Base-by-base conservation (phyloP, 92 coral and sea anemone species). In the Porites cylindrica region DNA sequence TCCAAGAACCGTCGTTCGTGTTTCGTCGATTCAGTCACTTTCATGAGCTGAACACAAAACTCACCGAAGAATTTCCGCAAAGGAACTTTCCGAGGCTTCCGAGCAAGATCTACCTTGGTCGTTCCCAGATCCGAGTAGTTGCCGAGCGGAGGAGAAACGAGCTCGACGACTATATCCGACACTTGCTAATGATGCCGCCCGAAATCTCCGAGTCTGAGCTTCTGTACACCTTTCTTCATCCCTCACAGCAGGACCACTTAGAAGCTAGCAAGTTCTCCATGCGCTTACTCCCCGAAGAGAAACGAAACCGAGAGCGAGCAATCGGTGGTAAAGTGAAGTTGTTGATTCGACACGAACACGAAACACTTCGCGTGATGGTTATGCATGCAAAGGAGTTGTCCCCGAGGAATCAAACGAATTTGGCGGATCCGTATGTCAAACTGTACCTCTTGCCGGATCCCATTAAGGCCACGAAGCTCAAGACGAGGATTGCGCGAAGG, bases 121-220 rank as follows among this genome's bases (percentile, higher is more conserved):
- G 99, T 23, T 97, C 99, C 43, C 99, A 97, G 87, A 97, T 97
- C 84, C 97, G 98, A 26, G 92, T 92, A 64, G 99, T 97, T 51
- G 99, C 99, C n/a, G 99, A 97, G 80, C 92, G 94, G 68, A 91
- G 99, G 17, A 96, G 99, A 52, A 90, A 91, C 53, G 99, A 97
- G 68, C 92, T 97, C 8, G 99, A 97, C 86, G 84, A 76, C 38
- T 97, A 95, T 91, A 69, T 97, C 20, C 98, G 95, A 21, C 92
- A 86, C 63, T 32, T 97, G n/a, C 79, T 97, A 50, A 89, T 93
- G 84, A 85, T 97, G 96, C 94, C 95, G 47, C 86, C 92, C 14
- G 97, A 91, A 47, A 86, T 95, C 11, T 77, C 96, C 32, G 96
- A 90, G 70, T 95, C 96, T 3, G 96, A 95, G 43, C 93, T 96